phyloP scores from a whole-genome alignment of 2,888 invertebrate genomes.

The Temnothorax unifasciatus region DNA sequence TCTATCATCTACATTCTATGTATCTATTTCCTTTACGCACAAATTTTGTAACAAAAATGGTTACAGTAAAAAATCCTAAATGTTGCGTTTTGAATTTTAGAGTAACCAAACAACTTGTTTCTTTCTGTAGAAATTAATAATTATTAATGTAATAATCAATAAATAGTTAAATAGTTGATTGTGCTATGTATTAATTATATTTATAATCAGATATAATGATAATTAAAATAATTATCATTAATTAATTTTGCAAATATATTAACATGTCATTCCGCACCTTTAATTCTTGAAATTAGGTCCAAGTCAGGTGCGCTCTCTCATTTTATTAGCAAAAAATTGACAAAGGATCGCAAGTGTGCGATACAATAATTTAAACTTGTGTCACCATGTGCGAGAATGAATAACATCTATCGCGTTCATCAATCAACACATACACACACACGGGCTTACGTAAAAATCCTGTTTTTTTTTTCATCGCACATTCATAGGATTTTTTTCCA shows the following conservation, averaged over 20 bases:
- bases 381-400: constrained; percentile 2
- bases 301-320: not conserved
- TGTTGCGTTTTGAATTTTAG: not conserved
- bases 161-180: constrained; percentile 5
- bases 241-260: not conserved
- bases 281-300: not conserved
- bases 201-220: not conserved
- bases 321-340: not conserved
- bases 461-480: constrained; percentile 1
- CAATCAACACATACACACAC: not conserved
- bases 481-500: not conserved
- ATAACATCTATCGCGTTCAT: constrained; percentile 3
- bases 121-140: not conserved
- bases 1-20: constrained; percentile 1
- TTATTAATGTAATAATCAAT: not conserved
- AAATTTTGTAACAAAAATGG: not conserved
- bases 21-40: not conserved
- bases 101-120: not conserved
- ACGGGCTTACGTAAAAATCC: constrained; percentile 27
- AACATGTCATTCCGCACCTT: not conserved
- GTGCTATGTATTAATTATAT: not conserved
- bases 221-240: constrained; percentile 5
- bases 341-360: not conserved
- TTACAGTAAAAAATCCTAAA: not conserved
- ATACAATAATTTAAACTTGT: not conserved